Evolutionary conservation across 2,888 invertebrate genomes (phyloP).

Genomic region (Drosophila limbata): DNA sequence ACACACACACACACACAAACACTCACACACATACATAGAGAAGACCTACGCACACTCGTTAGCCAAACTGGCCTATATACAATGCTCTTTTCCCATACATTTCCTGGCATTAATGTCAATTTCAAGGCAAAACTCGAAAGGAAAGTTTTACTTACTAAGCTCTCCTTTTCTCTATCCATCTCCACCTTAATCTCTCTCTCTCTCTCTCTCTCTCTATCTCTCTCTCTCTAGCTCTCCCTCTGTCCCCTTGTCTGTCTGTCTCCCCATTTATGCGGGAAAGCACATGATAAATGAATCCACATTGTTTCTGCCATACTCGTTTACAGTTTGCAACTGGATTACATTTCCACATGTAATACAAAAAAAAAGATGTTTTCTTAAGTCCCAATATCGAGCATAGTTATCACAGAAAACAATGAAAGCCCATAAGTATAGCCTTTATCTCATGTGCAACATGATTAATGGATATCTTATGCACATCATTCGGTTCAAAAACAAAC

Average conservation of each 20-base stretch:
- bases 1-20: slow-evolving; percentile 6
- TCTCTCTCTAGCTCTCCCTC: background rate
- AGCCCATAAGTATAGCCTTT: slow-evolving; percentile 2
- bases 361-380: background rate
- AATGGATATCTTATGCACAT: slow-evolving; percentile 14
- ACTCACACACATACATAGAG: slow-evolving; percentile 1
- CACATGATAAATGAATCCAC: slow-evolving; percentile 49
- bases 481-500: slow-evolving; percentile 1
- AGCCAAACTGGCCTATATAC: slow-evolving; percentile 8
- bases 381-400: slow-evolving; percentile 9
- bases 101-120: slow-evolving; percentile 47
- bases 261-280: background rate
- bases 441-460: slow-evolving; percentile 13
- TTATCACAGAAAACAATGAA: slow-evolving; percentile 11
- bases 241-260: background rate
- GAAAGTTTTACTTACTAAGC: slow-evolving; percentile 37
- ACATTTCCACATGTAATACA: slow-evolving; percentile 8
- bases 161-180: background rate
- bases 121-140: slow-evolving; percentile 31
- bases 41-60: slow-evolving; percentile 8
- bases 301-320: slow-evolving; percentile 42
- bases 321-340: slow-evolving; percentile 39
- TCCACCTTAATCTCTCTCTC: background rate
- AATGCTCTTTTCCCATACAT: slow-evolving; percentile 28
- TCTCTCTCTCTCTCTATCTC: background rate